Evolutionary conservation across 2,113 vertebrate genomes (phyloP).

Genomic region (Orycteropus afer): DNA sequence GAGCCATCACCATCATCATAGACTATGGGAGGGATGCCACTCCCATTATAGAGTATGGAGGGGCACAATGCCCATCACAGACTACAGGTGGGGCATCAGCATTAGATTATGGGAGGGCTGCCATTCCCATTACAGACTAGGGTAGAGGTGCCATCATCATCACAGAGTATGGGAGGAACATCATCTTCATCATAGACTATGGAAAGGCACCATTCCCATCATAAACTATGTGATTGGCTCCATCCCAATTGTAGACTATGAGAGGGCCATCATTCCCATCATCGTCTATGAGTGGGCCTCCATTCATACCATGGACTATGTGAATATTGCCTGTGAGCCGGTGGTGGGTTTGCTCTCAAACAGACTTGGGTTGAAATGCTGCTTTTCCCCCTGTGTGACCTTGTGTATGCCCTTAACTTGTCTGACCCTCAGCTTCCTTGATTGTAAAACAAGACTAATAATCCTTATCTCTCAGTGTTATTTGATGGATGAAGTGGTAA

Average conservation of each 20-base stretch:
- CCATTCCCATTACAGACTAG: neutral
- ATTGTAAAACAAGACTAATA: neutral
- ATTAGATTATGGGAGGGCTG: neutral
- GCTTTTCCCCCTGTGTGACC: neutral
- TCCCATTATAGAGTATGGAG: too few species aligned
- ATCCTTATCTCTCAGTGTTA: neutral
- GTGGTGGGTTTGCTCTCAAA: neutral
- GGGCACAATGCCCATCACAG: too few species aligned
- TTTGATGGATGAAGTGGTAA: neutral
- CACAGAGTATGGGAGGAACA: neutral
- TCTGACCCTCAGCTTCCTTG: neutral
- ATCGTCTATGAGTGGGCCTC: neutral
- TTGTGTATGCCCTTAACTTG: neutral
- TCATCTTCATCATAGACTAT: too few species aligned
- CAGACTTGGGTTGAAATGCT: neutral
- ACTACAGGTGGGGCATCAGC: neutral
- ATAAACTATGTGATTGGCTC: neutral
- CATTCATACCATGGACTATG: neutral
- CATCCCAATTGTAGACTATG: neutral
- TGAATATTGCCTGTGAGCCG: neutral
- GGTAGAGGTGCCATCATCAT: neutral
- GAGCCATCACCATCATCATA: too few species aligned
- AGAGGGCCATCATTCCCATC: neutral
- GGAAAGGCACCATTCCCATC: neutral
- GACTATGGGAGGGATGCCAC: too few species aligned